A percentile compares a stretch with the other conserved stretches of the same genome.
Conservation (phyloP, 2,113 vertebrate species). For the Rallus limicola region DNA sequence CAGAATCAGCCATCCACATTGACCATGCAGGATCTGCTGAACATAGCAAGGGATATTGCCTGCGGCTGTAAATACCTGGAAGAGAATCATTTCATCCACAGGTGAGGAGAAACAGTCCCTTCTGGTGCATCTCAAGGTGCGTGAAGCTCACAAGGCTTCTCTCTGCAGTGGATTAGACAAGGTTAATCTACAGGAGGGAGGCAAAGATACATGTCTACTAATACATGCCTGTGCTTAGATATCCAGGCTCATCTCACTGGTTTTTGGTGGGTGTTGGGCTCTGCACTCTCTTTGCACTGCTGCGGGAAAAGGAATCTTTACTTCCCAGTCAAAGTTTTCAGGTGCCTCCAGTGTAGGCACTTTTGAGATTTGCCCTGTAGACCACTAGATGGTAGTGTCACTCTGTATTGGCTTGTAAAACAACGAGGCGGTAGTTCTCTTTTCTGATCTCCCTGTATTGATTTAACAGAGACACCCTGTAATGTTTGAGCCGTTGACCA, state of each 20-base stretch:
- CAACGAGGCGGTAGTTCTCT: not conserved
- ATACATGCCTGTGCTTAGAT: not conserved
- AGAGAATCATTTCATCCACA: slow-evolving; percentile 95
- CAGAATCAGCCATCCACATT: slow-evolving; percentile 85
- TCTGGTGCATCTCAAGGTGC: not conserved
- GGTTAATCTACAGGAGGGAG: not conserved
- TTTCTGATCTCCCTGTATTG: not conserved
- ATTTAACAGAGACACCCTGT: not conserved
- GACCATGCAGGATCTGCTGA: slow-evolving; percentile 86
- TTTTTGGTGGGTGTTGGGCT: not conserved
- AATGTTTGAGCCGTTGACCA: not conserved
- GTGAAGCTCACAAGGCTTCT: not conserved
- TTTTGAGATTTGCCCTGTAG: not conserved
- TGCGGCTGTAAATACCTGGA: slow-evolving; percentile 90
- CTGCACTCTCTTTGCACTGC: not conserved
- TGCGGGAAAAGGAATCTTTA: not conserved
- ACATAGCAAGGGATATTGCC: slow-evolving; percentile 89
- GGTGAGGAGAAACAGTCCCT: slow-evolving; percentile 67
- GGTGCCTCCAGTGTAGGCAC: no score
- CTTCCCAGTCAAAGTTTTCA: not conserved
- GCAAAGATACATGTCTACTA: not conserved
- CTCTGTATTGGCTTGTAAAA: not conserved
- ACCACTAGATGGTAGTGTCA: slow-evolving; percentile 67
- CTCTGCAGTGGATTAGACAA: not conserved
- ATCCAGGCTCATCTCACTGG: not conserved